Conservation (phyloP, 2,888 invertebrate species). For the Apotomis turbidana region DNA sequence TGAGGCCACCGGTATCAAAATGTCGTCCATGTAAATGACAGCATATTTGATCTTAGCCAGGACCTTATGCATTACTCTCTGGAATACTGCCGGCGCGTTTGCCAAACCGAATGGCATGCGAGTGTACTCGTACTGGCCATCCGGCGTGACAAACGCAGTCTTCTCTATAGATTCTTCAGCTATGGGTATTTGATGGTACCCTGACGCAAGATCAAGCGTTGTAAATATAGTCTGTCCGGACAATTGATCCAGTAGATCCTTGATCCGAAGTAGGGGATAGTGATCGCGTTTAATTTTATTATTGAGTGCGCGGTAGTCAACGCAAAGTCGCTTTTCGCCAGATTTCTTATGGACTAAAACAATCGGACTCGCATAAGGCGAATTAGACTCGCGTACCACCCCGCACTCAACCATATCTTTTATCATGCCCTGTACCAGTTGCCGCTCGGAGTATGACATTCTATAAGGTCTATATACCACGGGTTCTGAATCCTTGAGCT, state of each 20-base stretch:
- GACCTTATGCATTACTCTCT: not conserved
- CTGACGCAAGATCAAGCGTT: not conserved
- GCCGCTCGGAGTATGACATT: not conserved
- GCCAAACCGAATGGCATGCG: constrained; percentile 22
- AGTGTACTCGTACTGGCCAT: constrained; percentile 18
- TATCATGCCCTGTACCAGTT: not conserved
- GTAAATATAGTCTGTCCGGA: not conserved
- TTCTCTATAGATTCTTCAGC: not conserved
- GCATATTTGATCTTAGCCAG: not conserved
- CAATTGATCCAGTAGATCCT: not conserved
- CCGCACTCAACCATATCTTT: not conserved
- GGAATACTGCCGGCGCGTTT: constrained; percentile 8
- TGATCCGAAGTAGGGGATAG: constrained; percentile 22
- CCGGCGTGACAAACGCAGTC: constrained; percentile 28
- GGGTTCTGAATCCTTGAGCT: not conserved
- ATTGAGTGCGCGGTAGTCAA: constrained; percentile 30
- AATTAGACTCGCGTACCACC: not conserved
- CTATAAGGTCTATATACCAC: not conserved
- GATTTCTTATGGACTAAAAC: not conserved
- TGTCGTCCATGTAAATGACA: constrained; percentile 7
- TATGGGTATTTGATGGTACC: constrained; percentile 33
- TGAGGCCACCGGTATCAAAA: not conserved
- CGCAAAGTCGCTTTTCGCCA: constrained; percentile 18
- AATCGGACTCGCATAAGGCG: not conserved
- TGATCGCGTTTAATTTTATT: constrained; percentile 1